phyloP scores from a whole-genome alignment of 2,888 invertebrate species.

The Portevinia maculata region DNA sequence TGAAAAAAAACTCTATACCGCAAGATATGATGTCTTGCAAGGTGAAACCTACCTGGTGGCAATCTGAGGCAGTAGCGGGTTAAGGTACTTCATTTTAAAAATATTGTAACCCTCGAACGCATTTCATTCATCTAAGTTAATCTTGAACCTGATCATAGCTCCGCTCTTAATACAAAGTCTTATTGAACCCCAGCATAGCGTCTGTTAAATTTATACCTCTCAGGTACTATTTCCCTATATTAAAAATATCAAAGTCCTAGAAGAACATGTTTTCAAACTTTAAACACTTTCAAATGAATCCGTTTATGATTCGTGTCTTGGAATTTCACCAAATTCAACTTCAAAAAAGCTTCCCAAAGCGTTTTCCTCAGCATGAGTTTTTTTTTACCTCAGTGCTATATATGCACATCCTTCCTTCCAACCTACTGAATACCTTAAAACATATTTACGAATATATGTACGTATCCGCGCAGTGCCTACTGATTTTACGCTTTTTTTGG shows the following conservation, averaged over 20 bases:
- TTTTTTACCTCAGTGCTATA: conserved; percentile 47
- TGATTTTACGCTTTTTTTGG: conserved; percentile 60
- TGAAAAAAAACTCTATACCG: no score
- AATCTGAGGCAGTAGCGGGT: no score
- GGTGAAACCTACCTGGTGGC: no score
- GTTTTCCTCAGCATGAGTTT: conserved; percentile 10
- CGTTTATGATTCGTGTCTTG: conserved; percentile 48
- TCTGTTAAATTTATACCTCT: no score
- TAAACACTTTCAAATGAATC: background rate
- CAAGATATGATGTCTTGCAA: no score
- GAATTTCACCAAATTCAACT: conserved; percentile 19
- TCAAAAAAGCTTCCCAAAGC: conserved; percentile 38
- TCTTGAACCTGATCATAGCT: no score
- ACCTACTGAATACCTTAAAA: conserved; percentile 15
- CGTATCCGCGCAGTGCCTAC: conserved; percentile 58
- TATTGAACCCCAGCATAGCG: no score
- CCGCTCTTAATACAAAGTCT: no score
- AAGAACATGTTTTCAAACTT: background rate
- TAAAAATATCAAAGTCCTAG: background rate
- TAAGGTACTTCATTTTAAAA: no score
- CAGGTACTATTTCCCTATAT: conserved; percentile 34
- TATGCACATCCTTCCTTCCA: background rate
- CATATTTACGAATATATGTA: conserved; percentile 37
- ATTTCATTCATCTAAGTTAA: no score
- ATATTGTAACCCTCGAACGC: no score